Evolutionary conservation across 2,113 vertebrate species (phyloP).

Genomic region (Narcine bancroftii): DNA sequence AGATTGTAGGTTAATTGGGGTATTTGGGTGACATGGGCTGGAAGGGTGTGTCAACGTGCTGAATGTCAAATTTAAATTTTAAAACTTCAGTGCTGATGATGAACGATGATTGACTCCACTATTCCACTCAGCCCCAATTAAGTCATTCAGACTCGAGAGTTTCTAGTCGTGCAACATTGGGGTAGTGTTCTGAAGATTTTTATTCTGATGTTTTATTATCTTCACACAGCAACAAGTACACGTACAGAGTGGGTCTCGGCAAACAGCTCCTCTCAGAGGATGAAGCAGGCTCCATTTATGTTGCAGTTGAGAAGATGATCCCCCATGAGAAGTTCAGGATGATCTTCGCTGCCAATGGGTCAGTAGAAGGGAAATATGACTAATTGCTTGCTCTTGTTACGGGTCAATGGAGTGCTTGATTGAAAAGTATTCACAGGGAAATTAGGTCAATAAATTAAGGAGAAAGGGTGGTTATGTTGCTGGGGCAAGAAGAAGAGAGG

Average conservation of each 20-base stretch:
- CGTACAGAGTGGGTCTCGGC: slow-evolving; percentile 77
- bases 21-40: too few relatives aligned
- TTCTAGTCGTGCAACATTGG: neutral
- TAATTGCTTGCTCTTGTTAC: neutral
- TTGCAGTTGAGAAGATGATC: slow-evolving; percentile 61
- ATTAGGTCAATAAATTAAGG: too few relatives aligned
- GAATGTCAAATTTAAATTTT: too few relatives aligned
- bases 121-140: neutral
- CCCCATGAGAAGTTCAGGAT: slow-evolving; percentile 77
- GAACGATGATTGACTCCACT: neutral
- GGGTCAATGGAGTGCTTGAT: neutral
- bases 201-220: neutral
- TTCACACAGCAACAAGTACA: slow-evolving; percentile 50
- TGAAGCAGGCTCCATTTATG: slow-evolving; percentile 53
- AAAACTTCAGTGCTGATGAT: too few relatives aligned
- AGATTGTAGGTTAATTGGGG: too few relatives aligned
- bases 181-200: neutral
- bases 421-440: too few relatives aligned
- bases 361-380: slow-evolving; percentile 35
- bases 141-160: neutral
- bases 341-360: slow-evolving; percentile 58
- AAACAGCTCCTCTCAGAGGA: slow-evolving; percentile 62
- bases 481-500: too few relatives aligned
- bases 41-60: too few relatives aligned
- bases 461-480: too few relatives aligned